These are phyloP conservation scores for Epicauta chinensis DNA, from an alignment of 1,140 invertebrate species.

Conservation along the genomic window DNA sequence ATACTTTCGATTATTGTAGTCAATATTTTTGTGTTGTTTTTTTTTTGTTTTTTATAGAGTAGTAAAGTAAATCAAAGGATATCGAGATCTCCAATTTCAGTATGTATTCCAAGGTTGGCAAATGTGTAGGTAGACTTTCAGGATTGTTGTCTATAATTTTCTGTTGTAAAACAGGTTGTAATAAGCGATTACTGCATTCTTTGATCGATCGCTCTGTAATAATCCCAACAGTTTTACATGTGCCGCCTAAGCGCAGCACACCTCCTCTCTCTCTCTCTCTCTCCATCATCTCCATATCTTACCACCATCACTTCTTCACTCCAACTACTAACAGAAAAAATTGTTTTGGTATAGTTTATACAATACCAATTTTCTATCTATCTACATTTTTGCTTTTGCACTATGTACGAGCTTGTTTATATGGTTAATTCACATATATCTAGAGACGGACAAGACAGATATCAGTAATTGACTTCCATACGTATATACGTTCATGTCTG, in stretches of 20 bases:
- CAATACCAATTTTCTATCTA: too few species aligned
- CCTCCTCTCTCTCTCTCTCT: too few species aligned
- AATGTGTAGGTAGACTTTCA: constrained; percentile 11
- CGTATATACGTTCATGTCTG: constrained; percentile 5
- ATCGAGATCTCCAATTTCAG: not conserved
- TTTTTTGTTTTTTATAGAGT: not conserved
- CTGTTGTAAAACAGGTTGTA: constrained; percentile 13
- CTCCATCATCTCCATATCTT: constrained; percentile 6
- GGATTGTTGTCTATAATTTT: constrained; percentile 10
- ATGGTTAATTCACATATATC: constrained; percentile 7
- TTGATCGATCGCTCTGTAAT: constrained; percentile 13
- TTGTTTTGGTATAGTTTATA: constrained; percentile 2
- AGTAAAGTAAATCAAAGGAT: not conserved
- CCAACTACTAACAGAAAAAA: constrained; percentile 5
- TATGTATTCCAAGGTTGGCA: constrained; percentile 1
- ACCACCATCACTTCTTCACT: constrained; percentile 8
- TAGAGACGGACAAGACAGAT: not conserved
- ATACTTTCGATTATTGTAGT: not conserved
- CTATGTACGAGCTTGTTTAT: constrained; percentile 2
- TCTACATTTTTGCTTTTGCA: constrained; percentile 1
- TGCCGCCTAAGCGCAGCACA: constrained; percentile 9
- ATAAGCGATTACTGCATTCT: constrained; percentile 14
- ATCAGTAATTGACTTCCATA: constrained; percentile 9
- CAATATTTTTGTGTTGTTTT: too few species aligned
- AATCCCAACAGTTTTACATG: constrained; percentile 10